phyloP scores from a whole-genome alignment of 2,888 invertebrate species.

The Pseudococcus longispinus region DNA sequence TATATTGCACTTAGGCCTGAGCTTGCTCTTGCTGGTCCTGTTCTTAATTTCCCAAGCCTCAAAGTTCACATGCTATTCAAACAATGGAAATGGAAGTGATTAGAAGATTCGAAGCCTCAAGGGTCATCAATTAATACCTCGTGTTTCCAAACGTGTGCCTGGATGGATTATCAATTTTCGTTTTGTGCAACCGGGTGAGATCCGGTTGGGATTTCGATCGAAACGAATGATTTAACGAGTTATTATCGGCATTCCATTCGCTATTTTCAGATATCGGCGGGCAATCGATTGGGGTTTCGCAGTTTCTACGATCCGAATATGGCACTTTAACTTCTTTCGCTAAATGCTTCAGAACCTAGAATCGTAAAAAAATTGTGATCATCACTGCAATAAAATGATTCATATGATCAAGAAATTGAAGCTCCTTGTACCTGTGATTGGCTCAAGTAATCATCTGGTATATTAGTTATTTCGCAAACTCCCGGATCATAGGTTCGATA shows the following conservation, averaged over 20 bases:
- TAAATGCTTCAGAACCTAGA: slow-evolving; percentile 76
- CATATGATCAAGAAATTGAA: no score
- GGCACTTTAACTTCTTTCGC: slow-evolving; percentile 74
- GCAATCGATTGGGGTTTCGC: slow-evolving; percentile 48
- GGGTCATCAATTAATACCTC: slow-evolving; percentile 38
- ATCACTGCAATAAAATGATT: not conserved
- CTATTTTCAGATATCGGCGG: slow-evolving; percentile 41
- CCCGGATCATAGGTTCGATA: slow-evolving; percentile 60
- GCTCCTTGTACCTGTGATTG: slow-evolving; percentile 70
- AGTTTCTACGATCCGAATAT: slow-evolving; percentile 48
- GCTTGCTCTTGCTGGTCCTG: no score
- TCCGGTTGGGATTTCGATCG: slow-evolving; percentile 76
- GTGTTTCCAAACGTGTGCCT: slow-evolving; percentile 58
- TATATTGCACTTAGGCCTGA: no score
- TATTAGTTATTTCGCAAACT: slow-evolving; percentile 78
- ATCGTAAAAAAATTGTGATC: not conserved
- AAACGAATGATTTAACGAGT: slow-evolving; percentile 62
- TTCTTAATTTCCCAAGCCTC: no score
- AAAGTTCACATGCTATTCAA: not conserved
- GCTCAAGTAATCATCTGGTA: slow-evolving; percentile 82
- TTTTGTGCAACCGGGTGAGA: slow-evolving; percentile 62
- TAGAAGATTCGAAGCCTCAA: not conserved
- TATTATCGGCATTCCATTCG: slow-evolving; percentile 55
- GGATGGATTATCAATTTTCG: slow-evolving; percentile 25
- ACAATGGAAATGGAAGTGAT: not conserved